Conservation (phyloP, 2,113 vertebrate genomes). For the Vidua macroura region DNA sequence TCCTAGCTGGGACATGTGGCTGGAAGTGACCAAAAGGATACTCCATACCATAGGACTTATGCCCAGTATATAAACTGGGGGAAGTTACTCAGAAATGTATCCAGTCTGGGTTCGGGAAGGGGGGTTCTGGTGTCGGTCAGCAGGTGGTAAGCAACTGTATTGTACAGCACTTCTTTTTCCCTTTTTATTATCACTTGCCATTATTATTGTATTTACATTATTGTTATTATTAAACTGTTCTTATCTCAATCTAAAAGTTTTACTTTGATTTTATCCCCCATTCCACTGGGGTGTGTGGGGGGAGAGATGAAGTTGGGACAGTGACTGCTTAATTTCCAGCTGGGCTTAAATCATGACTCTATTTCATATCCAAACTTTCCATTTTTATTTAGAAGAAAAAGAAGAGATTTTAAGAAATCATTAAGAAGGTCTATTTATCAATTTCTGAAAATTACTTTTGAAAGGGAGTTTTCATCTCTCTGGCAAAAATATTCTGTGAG, state of each 20-base stretch:
- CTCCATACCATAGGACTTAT: background rate
- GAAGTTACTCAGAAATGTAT: fast-evolving
- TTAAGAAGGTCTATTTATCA: background rate
- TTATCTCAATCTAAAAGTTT: background rate
- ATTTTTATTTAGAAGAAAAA: background rate
- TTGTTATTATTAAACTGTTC: background rate
- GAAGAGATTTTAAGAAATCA: background rate
- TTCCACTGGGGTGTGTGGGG: background rate
- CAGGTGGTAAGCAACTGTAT: background rate
- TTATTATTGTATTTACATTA: background rate
- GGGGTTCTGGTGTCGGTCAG: fast-evolving
- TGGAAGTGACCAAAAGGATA: background rate
- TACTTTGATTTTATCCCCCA: background rate
- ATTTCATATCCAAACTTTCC: background rate
- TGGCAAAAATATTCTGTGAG: background rate
- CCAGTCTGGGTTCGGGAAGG: background rate
- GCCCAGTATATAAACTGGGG: background rate
- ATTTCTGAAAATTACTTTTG: background rate
- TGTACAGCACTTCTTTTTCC: background rate
- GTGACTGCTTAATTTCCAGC: background rate
- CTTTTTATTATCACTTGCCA: background rate
- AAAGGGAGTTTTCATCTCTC: background rate
- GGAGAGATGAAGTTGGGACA: background rate
- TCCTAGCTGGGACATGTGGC: background rate
- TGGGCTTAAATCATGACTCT: background rate